Evolutionary conservation across 2,888 invertebrate species (phyloP).

Genomic region (Synergus japonicus): DNA sequence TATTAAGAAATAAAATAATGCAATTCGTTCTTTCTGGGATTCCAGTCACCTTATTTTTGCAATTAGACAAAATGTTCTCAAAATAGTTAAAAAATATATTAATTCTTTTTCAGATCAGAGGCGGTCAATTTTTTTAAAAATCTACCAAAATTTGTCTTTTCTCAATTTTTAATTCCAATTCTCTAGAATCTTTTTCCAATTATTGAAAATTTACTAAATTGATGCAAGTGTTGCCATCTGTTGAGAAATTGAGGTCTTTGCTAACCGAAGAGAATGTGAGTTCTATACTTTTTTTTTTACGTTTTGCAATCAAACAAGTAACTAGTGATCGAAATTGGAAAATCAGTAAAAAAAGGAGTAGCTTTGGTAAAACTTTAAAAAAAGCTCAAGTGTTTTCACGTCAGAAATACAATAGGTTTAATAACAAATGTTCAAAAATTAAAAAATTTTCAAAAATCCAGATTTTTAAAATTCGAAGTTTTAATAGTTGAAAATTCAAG

Average conservation of each 20-base stretch:
- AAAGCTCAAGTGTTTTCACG: neutral
- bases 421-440: neutral
- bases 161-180: neutral
- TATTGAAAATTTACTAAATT: neutral
- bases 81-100: neutral
- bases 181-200: neutral
- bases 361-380: neutral
- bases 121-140: neutral
- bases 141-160: neutral
- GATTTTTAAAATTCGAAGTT: neutral
- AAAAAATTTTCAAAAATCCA: neutral
- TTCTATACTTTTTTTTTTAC: neutral
- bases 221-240: conserved; percentile 23
- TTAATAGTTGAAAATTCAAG: neutral
- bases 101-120: neutral
- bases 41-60: no score
- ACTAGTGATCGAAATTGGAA: neutral
- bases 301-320: neutral
- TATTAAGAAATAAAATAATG: no score
- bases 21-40: no score
- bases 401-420: conserved; percentile 2
- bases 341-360: neutral
- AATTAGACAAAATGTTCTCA: no score
- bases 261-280: neutral
- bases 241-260: conserved; percentile 4